Percentiles rank a stretch among this genome's conserved stretches.
These are phyloP conservation scores for Allacma fusca DNA, from an alignment of 2,888 invertebrate species.

Conservation along the genomic window DNA sequence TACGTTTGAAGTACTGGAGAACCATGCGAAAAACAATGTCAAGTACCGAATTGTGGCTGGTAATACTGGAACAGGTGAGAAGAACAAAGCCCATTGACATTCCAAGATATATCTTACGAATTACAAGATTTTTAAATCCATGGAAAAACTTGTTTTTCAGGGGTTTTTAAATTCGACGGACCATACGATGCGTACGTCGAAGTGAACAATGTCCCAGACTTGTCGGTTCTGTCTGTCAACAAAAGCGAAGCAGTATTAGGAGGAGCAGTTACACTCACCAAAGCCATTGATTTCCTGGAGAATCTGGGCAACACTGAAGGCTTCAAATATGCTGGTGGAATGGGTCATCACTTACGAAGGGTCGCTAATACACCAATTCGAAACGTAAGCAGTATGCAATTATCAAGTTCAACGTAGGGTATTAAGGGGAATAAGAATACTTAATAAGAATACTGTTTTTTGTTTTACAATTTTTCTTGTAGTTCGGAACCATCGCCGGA, in stretches of 20 bases:
- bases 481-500: conserved; percentile 73
- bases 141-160: too few species aligned
- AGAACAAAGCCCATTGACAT: too few species aligned
- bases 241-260: conserved; percentile 68
- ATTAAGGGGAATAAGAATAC: too few species aligned
- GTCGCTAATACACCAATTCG: conserved; percentile 77
- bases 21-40: conserved; percentile 31
- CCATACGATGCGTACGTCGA: conserved; percentile 72
- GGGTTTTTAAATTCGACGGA: conserved; percentile 66
- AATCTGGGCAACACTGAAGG: conserved; percentile 62
- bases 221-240: conserved; percentile 65
- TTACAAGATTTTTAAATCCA: too few species aligned
- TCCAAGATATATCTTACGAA: too few species aligned
- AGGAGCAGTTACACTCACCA: conserved; percentile 69
- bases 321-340: conserved; percentile 70
- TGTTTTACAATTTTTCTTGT: too few species aligned
- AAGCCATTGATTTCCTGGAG: conserved; percentile 66
- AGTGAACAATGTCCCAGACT: conserved; percentile 69
- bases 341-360: conserved; percentile 73
- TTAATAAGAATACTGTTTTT: too few species aligned
- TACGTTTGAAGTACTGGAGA: conserved; percentile 40
- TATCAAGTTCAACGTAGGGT: too few species aligned
- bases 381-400: too few species aligned
- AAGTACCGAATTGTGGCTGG: conserved; percentile 74
- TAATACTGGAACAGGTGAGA: conserved; percentile 79